These are phyloP conservation scores for Nemopilema nomurai DNA, from an alignment of 30 jellyfish, hydroid and myxozoan genomes.

Conservation along the genomic window DNA sequence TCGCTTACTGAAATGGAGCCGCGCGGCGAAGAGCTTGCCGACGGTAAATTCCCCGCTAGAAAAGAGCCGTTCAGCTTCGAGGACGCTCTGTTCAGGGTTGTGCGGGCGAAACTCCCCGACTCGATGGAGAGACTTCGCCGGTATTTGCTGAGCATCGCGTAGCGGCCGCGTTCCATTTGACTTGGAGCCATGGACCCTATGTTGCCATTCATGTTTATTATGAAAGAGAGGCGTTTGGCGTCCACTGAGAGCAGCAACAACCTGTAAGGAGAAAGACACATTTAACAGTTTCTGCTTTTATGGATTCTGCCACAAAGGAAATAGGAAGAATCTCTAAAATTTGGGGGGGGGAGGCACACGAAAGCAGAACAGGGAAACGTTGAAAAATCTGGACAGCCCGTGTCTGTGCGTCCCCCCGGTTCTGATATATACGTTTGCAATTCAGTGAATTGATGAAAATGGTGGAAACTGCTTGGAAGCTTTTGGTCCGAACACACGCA, in stretches of 20 bases:
- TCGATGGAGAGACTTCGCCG: slow-evolving; percentile 27
- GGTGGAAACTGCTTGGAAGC: no score
- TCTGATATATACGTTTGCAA: no score
- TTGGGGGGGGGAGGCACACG: no score
- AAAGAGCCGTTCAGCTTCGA: slow-evolving; percentile 1
- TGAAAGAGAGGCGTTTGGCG: no score
- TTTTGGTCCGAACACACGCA: no score
- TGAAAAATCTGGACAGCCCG: no score
- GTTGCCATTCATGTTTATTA: slow-evolving; percentile 6
- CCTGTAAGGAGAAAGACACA: background rate
- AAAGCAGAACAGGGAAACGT: no score
- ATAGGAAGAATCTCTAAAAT: no score
- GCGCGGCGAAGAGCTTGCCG: slow-evolving; percentile 8
- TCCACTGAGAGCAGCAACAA: background rate
- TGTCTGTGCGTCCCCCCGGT: no score
- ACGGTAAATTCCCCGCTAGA: background rate
- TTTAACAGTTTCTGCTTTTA: no score
- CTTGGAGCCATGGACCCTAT: slow-evolving; percentile 23
- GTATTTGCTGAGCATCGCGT: slow-evolving; percentile 15
- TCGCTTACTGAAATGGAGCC: background rate
- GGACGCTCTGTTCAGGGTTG: background rate
- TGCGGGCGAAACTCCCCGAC: slow-evolving; percentile 18
- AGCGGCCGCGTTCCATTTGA: slow-evolving; percentile 27
- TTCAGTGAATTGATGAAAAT: no score
- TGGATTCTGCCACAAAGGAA: no score